Evolutionary conservation across 2,888 invertebrate genomes (phyloP), one percentile per base, ranked within the genome.

Genomic region (Julus scandinavius): DNA sequence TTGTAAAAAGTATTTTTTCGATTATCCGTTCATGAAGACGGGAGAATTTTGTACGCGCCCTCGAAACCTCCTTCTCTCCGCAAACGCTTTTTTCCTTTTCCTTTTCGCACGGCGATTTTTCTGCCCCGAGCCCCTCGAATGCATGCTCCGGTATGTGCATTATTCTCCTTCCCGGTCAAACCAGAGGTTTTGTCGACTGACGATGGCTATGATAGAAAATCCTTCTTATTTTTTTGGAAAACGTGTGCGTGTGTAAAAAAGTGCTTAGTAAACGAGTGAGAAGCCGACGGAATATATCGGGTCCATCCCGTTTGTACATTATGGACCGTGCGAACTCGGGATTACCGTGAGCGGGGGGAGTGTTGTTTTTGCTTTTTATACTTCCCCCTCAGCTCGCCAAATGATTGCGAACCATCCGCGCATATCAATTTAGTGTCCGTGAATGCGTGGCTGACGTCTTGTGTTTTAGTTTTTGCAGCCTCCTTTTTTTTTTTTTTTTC

Each of bases 171-270:
- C 63, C n/a, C 63, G 4, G 4, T 63, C 63, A n/a, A 13, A 63
- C 7, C 1, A 72, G 80, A 29, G 29, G 80, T 80, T 45, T 38
- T 80, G 80, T 80, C 29, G 9, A 80, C 38, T 29, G 9, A 80
- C 29, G 80, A 80, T 38, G 80, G 80, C 38, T 80, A 80, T 80
- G 80, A 80, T 80, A 38, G 80, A 80, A 80, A 80, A 38, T 45
- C 6, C 41, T 45, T 20, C 29, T 80, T 80, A 80, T 80, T 80
- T 20, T 80, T 80, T 38, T 80, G 54, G 2, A 54, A 15, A 9
- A 15, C 11, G 11, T 54, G 54, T 13, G 54, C 15, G 54, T 54
- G 54, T 11, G 54, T 54, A 11, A 54, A 54, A 54, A 54, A 54
- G 15, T 54, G 54, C 54, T 54, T 54, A 54, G 54, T 54, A 54